Base-by-base conservation (phyloP, 2,113 vertebrate genomes). In the Spheniscus mendiculus region DNA sequence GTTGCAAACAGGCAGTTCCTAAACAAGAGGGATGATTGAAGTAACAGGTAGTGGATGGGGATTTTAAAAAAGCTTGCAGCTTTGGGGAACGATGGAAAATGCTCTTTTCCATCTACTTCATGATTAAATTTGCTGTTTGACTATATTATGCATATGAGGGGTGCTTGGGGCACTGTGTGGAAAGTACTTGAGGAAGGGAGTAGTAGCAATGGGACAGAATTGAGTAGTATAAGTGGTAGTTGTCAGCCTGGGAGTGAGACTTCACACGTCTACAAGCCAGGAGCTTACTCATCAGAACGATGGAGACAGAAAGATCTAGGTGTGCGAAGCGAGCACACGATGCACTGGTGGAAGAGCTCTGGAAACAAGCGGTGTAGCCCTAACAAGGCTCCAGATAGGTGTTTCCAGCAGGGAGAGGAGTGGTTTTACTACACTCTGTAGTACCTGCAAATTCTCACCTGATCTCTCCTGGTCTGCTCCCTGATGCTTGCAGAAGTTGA, bases 301-400 rank as follows among this genome's bases (percentile, higher is more conserved):
- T 26, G 12, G 27, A 77, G 53, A 10, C 6, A 20, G 45, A 38
- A 62, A 10, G 44, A 38, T 23, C 10, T 36, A 19, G 30, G 30
- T 58, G 40, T 66, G 30, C 36, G 25, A 11, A 27, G 3, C 12
- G 22, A 63, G 13, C 21, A 12, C 15, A 4, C 1, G 2, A 23
- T 9, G 15, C 17, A 5, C 29, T 56, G 30, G 21, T 40, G 36
- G 52, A 59, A 45, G 5, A 56, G 29, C 67, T 65, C 63, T 73
- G 17, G 26, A 69, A 56, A 77, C 13, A 42, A 19, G 12, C 32
- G n/a, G 9, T 18, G 23, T n/a, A 50, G 36, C 26, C 40, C 21
- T 63, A 30, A 44, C 3, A 4, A 4, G 40, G 23, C 6, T 65
- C 42, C 36, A 49, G 29, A 42, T 0, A 1, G 11, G 4, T 47